A percentile compares a stretch with the other conserved stretches of the same genome.
Conservation (phyloP, 2,113 vertebrate genomes). For the Chaetops frenatus region DNA sequence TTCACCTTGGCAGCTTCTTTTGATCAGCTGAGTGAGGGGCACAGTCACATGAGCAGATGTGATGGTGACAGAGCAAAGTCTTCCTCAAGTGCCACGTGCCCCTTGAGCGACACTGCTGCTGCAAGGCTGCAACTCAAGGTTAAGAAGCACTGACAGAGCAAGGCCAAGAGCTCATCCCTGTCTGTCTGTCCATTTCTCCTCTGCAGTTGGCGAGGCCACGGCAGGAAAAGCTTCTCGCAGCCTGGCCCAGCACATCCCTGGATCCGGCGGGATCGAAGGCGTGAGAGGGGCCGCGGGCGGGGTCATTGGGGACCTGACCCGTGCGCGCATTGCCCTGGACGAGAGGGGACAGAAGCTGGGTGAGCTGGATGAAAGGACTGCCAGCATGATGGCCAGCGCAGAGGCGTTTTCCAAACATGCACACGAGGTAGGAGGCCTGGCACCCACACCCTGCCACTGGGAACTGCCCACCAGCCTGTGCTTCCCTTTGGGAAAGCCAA, state of each 20-base stretch:
- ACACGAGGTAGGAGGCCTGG: constrained; percentile 80
- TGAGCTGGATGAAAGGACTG: constrained; percentile 92
- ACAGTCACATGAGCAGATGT: fast-evolving
- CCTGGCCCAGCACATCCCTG: constrained; percentile 95
- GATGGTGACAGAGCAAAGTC: background rate
- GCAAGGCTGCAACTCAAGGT: fast-evolving
- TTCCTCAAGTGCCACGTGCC: fast-evolving
- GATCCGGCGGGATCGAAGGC: constrained; percentile 84
- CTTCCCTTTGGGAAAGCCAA: background rate
- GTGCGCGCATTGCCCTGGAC: constrained; percentile 90
- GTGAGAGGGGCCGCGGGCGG: constrained; percentile 87
- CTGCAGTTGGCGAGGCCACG: constrained; percentile 88
- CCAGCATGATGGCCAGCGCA: constrained; percentile 94
- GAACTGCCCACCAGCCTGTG: background rate
- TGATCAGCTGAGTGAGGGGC: background rate
- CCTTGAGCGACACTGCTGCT: fast-evolving
- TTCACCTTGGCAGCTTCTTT: background rate
- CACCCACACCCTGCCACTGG: background rate
- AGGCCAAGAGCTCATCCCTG: background rate
- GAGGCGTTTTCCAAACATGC: constrained; percentile 95
- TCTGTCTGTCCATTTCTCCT: background rate
- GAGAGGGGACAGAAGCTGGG: constrained; percentile 93
- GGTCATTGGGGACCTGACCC: constrained; percentile 87
- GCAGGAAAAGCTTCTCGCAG: constrained; percentile 92
- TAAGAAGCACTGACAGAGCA: background rate